Base-by-base conservation (phyloP, 2,113 vertebrate genomes). In the Scomber colias region DNA sequence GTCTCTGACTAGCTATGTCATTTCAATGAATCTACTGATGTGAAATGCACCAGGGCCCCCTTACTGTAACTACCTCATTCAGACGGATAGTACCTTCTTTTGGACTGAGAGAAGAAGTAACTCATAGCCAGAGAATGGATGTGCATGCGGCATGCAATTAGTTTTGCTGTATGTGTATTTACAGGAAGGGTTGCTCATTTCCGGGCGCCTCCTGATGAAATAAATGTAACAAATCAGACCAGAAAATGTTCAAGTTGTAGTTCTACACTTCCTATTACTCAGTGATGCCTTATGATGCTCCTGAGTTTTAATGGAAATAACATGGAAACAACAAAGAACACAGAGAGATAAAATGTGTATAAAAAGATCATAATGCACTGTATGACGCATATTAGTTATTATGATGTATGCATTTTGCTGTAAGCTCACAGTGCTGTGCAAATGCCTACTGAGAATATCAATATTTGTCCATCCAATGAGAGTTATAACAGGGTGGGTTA, bases 1-100 rank as follows among this genome's bases (percentile, higher is more conserved):
- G 79, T 87, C 75, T 89, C 80, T 79, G 86, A 90, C 78, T 83
- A 66, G 77, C 82, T 53, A 57, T 88, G 87, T 85, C 89, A 78
- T 81, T 81, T 90, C 87, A 91, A 24, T 83, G 81, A 81, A 81
- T 89, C 76, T 56, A 56, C 77, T 85, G 82, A 89, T 83, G 69
- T 86, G 73, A 81, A 84, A 83, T 84, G 69, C 81, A 76, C 63
- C 69, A 67, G 71, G 61, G 79, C 51, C 51, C 49, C 65, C n/a
- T 50, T 19, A 19, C 51, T 54, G 35, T 54, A 81, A 75, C 59
- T 68, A 62, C 69, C 82, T 75, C 75, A 75, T 72, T 83, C 78
- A 62, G 64, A 73, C 12, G 3, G 31, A 71, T 30, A 7, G 6
- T 56, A 66, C 60, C 79, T 68, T 45, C 5, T 30, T 68, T 89